Conservation (phyloP, 2,888 invertebrate genomes). For the Perizoma flavofasciatum region DNA sequence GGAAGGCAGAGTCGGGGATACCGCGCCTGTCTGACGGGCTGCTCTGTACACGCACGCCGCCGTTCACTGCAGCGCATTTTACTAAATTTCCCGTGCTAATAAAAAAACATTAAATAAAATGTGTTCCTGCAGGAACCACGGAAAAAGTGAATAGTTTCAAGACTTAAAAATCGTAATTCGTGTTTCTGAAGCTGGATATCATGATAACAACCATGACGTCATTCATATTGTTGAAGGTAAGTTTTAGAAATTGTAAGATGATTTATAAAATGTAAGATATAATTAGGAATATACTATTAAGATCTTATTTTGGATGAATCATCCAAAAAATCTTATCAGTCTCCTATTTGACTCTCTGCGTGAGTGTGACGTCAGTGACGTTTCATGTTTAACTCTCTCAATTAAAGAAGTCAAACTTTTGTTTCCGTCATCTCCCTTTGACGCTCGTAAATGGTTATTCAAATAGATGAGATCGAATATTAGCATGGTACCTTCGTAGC, state of each 20-base stretch:
- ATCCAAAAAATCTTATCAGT: constrained; percentile 67
- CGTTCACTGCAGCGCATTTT: constrained; percentile 58
- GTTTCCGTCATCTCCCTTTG: constrained; percentile 55
- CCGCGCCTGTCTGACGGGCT: constrained; percentile 83
- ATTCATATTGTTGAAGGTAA: constrained; percentile 82
- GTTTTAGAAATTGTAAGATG: constrained; percentile 37
- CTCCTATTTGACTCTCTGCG: constrained; percentile 66
- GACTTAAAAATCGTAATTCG: constrained; percentile 57
- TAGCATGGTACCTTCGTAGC: constrained; percentile 25
- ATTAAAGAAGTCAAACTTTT: constrained; percentile 34
- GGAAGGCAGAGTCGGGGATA: constrained; percentile 84
- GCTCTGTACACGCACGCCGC: constrained; percentile 75
- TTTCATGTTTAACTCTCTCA: constrained; percentile 55
- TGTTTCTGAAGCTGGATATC: constrained; percentile 75
- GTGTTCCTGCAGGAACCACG: constrained; percentile 54
- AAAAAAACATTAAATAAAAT: constrained; percentile 57
- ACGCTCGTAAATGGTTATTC: constrained; percentile 17
- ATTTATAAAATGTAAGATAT: constrained; percentile 16
- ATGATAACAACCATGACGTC: constrained; percentile 85
- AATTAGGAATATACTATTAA: constrained; percentile 16
- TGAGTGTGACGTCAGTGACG: constrained; percentile 58
- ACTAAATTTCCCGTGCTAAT: constrained; percentile 54
- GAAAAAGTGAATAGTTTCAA: constrained; percentile 50
- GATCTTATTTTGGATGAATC: constrained; percentile 50
- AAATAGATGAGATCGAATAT: constrained; percentile 34